These are phyloP conservation scores for Drosophila lini DNA, from an alignment of 1,140 invertebrate genomes.

Conservation along the genomic window DNA sequence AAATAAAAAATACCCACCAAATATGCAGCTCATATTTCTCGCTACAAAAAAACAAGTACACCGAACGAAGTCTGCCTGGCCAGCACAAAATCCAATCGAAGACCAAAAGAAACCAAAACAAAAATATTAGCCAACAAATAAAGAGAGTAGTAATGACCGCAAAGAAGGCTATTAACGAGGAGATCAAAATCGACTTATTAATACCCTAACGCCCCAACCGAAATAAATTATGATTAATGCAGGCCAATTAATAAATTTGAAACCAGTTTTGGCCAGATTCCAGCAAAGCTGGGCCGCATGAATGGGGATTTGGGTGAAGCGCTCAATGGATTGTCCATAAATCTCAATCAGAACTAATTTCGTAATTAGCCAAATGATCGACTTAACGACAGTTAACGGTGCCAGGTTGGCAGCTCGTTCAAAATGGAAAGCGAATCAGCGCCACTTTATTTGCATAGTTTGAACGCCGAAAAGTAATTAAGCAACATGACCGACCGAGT, in stretches of 20 bases:
- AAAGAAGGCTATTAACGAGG: constrained; percentile 26
- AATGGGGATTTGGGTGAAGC: constrained; percentile 9
- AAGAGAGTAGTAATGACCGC: constrained; percentile 45
- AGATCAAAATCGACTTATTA: constrained; percentile 11
- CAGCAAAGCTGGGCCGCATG: not conserved
- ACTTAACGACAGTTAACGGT: constrained; percentile 39
- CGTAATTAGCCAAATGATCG: constrained; percentile 37
- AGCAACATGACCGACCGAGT: constrained; percentile 24
- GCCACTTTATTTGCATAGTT: constrained; percentile 40
- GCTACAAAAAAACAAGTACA: constrained; percentile 23
- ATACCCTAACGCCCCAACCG: constrained; percentile 28
- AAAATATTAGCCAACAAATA: constrained; percentile 48
- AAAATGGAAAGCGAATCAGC: constrained; percentile 34
- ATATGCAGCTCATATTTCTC: constrained; percentile 69
- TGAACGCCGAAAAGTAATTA: constrained; percentile 43
- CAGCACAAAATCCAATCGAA: constrained; percentile 35
- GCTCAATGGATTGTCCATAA: constrained; percentile 19
- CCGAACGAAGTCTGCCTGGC: constrained; percentile 40
- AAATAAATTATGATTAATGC: constrained; percentile 4
- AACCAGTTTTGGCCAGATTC: constrained; percentile 1
- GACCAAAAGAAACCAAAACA: constrained; percentile 44
- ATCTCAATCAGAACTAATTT: constrained; percentile 30
- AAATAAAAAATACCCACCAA: constrained; percentile 50
- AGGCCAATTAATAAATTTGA: constrained; percentile 3
- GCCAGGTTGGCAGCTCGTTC: constrained; percentile 17